Conservation (phyloP, 53 echinoderm and acorn worm species). For the Temnopleurus reevesii region DNA sequence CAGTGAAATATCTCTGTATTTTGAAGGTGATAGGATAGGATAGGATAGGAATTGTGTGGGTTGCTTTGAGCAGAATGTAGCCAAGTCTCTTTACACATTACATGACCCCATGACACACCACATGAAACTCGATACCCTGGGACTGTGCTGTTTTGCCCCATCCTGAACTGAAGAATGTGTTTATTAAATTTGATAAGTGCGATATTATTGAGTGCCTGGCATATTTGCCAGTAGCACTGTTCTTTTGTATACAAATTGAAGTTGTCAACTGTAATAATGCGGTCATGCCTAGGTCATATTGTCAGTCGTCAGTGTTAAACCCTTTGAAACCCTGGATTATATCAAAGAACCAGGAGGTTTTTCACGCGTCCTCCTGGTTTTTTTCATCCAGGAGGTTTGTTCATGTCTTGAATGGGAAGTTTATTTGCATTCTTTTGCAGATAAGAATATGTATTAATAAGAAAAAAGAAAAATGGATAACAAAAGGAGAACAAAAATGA, state of each 20-base stretch:
- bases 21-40: neutral
- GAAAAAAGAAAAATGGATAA: no score
- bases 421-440: no score
- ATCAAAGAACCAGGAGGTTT: no score
- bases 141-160: neutral
- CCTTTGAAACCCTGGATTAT: no score
- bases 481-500: no score
- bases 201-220: conserved; percentile 27
- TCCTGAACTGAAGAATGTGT: conserved; percentile 35
- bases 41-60: no score
- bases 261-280: conserved; percentile 28
- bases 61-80: no score
- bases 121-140: neutral
- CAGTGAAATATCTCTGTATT: neutral
- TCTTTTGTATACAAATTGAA: conserved; percentile 49
- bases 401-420: no score
- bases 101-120: conserved; percentile 22
- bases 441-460: no score
- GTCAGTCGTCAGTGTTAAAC: no score
- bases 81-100: neutral
- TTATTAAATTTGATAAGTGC: conserved; percentile 41
- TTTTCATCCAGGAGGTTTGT: no score
- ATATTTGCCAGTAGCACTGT: conserved; percentile 31
- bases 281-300: conserved; percentile 19
- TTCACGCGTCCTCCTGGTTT: no score